Base-by-base conservation (phyloP, 2,113 vertebrate species). In the Nannobrachium achirus region DNA sequence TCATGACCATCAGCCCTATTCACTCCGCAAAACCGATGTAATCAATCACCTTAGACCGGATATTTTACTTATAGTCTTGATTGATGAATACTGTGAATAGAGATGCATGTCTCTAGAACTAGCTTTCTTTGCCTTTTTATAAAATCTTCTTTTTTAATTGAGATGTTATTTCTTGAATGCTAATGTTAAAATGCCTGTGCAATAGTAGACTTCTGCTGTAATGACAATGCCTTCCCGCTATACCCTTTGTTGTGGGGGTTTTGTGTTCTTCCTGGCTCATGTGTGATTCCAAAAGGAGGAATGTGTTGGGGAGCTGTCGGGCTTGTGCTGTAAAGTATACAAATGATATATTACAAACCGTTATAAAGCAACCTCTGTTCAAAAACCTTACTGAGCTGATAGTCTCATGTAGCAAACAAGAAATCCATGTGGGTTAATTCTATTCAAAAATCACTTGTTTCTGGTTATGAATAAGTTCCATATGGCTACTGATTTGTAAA, bases 11-110 rank as follows among this genome's bases (percentile, higher is more conserved):
- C 46, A 66, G 42, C 45, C 53, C 44, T 25, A 16, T 16, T 42
- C 59, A 48, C 25, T 33, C n/a, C n/a, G n/a, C 44, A 53, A 44
- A 15, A 46, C 48, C 45, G 0, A 70, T 48, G 56, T 57, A 40
- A 40, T 57, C 42, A 16, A 48, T 61, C 58, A 46, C 16, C 20
- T 45, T 11, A 55, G 59, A 55, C 69, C 33, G 16, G 39, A 65
- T n/a, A 4, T 25, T 44, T 11, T 53, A 57, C 44, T 45, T 25
- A n/a, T n/a, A 0, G 9, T 73, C 58, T 69, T 6, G 20, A 52
- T 50, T 41, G 52, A 77, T 76, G 18, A 84, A 83, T 77, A 86
- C 89, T 90, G 87, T 90, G 84, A 90, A 74, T 20, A 68, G 78
- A 83, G 76, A 84, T 82, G 80, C 86, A 82, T 87, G 82, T 71